These are phyloP conservation scores for Megaustenia siamemsis DNA, from an alignment of 2,888 invertebrate species.

Conservation along the genomic window DNA sequence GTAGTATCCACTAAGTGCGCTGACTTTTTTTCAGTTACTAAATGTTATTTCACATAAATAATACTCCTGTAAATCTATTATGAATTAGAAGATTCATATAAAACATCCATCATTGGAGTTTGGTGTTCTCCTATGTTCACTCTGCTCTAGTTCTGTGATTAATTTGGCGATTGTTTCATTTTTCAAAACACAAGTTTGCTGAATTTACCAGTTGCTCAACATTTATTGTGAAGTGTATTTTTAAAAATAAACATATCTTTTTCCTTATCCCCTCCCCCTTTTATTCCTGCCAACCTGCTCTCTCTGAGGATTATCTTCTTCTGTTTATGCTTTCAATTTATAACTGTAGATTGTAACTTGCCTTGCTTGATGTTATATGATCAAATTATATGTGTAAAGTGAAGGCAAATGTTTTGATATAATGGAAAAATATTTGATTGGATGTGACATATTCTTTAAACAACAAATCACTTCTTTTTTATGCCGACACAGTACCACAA, in stretches of 20 bases:
- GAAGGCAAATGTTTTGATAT: background rate
- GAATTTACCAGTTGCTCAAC: background rate
- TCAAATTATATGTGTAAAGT: background rate
- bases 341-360: background rate
- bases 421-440: background rate
- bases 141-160: background rate
- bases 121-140: background rate
- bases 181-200: background rate
- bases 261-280: background rate
- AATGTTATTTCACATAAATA: background rate
- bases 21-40: background rate
- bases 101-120: background rate
- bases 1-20: no score
- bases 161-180: background rate
- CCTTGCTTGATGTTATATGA: background rate
- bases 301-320: background rate
- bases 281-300: background rate
- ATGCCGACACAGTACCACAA: no score
- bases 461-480: no score
- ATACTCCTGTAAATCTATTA: background rate
- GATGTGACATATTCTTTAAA: no score
- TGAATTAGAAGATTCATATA: background rate
- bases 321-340: background rate
- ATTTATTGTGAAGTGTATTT: background rate
- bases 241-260: background rate